Conservation (phyloP, 2,888 invertebrate genomes). For the Tenthredo amoena region DNA sequence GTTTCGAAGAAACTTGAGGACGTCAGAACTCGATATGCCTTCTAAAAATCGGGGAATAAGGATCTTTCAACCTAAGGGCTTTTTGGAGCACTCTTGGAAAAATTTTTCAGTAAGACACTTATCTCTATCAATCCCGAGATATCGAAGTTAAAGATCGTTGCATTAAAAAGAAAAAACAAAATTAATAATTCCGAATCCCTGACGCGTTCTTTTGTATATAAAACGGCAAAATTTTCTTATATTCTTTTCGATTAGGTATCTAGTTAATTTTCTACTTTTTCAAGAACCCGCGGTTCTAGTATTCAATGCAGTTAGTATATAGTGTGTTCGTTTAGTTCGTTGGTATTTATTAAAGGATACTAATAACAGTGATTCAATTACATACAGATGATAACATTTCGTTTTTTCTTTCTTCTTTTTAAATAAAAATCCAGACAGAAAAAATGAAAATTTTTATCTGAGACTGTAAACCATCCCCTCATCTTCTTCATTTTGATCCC, state of each 20-base stretch:
- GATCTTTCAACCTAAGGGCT: neutral
- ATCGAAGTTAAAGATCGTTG: neutral
- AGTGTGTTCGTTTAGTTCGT: neutral
- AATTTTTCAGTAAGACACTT: neutral
- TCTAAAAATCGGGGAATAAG: conserved; percentile 82
- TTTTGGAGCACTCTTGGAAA: neutral
- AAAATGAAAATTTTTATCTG: neutral
- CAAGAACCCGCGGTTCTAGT: neutral
- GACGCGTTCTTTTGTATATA: conserved; percentile 2
- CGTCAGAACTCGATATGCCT: conserved; percentile 98
- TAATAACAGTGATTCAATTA: neutral
- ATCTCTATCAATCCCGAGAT: neutral
- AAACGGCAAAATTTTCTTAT: neutral
- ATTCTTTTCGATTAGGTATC: neutral
- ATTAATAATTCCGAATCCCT: neutral
- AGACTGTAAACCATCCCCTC: conserved; percentile 2
- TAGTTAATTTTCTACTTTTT: neutral
- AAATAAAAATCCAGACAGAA: neutral
- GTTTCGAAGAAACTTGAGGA: conserved; percentile 99
- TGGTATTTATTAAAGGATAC: conserved; percentile 15
- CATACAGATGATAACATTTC: neutral
- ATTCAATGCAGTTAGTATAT: neutral
- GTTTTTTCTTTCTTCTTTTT: neutral
- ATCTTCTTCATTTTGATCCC: conserved; percentile 7
- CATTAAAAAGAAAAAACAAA: neutral